These are phyloP conservation scores for Passer domesticus DNA, from an alignment of 2,113 vertebrate genomes.

Conservation along the genomic window DNA sequence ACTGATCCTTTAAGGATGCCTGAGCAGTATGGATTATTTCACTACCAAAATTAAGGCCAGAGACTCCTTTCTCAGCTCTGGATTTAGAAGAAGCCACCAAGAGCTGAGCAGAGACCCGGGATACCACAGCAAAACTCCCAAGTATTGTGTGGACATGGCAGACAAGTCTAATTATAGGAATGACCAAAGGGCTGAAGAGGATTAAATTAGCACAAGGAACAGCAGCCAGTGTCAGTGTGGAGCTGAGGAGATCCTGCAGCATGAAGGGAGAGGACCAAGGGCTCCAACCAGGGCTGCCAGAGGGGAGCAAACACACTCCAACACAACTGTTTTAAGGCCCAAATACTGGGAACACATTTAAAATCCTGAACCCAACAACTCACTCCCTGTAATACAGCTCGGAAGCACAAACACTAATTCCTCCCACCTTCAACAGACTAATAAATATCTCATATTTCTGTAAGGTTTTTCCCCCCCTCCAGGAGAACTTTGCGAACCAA, in stretches of 20 bases:
- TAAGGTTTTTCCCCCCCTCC: background rate
- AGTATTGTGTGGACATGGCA: background rate
- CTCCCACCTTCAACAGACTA: rapidly evolving
- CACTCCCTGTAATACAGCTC: background rate
- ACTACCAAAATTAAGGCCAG: background rate
- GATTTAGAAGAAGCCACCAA: background rate
- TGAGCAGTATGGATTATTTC: background rate
- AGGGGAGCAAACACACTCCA: background rate
- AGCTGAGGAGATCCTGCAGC: background rate
- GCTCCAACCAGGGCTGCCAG: background rate
- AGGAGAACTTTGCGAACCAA: background rate
- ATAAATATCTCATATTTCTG: background rate
- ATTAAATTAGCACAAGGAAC: constrained; percentile 51
- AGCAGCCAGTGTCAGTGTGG: background rate
- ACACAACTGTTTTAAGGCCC: background rate
- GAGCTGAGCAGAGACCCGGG: background rate
- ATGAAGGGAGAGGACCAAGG: background rate
- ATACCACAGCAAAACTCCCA: background rate
- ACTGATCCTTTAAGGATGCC: background rate
- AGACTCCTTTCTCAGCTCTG: background rate
- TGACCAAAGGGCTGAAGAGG: constrained; percentile 46
- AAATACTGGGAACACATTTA: background rate
- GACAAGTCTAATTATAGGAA: constrained; percentile 57
- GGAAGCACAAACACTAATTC: background rate
- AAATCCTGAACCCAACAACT: background rate